A percentile compares a stretch with the other conserved stretches of the same genome.
These are phyloP conservation scores for Euplexia lucipara DNA, from an alignment of 2,888 invertebrate species.

Conservation along the genomic window DNA sequence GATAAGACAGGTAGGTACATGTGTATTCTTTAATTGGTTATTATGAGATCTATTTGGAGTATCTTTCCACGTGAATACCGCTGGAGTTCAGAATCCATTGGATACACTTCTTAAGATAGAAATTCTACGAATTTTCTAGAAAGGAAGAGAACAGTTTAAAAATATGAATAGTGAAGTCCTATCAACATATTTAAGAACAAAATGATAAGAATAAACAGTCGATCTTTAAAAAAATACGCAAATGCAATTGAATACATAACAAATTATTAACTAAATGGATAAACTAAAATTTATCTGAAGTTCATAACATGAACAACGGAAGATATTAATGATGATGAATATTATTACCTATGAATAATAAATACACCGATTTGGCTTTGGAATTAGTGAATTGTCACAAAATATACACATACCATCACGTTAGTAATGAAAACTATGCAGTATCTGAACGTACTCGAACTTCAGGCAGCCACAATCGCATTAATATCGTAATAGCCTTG, in stretches of 20 bases:
- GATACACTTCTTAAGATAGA: constrained; percentile 4
- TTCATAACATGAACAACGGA: background rate
- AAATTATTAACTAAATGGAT: background rate
- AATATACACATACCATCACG: constrained; percentile 47
- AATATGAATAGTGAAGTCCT: background rate
- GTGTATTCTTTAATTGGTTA: constrained; percentile 29
- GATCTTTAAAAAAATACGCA: background rate
- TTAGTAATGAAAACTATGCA: constrained; percentile 32
- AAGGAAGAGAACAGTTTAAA: background rate
- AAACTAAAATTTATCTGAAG: background rate
- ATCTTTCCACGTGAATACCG: constrained; percentile 30
- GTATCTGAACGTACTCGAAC: constrained; percentile 28
- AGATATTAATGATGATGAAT: constrained; percentile 23
- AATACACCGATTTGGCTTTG: constrained; percentile 29
- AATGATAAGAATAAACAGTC: background rate
- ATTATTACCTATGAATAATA: no score
- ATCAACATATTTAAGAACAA: no score
- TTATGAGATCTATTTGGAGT: constrained; percentile 25
- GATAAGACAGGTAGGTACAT: constrained; percentile 7
- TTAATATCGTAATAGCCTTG: constrained; percentile 25
- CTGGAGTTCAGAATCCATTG: constrained; percentile 11
- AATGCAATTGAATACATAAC: background rate
- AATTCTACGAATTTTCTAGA: constrained; percentile 1
- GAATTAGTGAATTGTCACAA: constrained; percentile 29
- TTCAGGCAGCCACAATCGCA: constrained; percentile 18